Evolutionary conservation across 2,797 vertebrate genomes (phyloP), one percentile per base, ranked within the genome.

Genomic region (Urocyon cinereoargenteus): DNA sequence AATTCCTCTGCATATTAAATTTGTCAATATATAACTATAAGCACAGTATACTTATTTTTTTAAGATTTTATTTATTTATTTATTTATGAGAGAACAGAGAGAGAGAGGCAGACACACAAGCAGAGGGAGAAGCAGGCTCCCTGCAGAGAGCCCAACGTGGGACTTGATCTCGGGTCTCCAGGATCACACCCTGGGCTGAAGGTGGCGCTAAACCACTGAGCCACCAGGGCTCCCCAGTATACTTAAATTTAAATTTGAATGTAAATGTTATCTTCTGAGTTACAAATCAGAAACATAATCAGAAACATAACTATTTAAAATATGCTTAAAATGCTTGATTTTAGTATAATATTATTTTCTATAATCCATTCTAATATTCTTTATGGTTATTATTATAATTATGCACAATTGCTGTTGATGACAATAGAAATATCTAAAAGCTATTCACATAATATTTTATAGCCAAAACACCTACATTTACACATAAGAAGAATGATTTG

Each of bases 301-400:
- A 90, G 36, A 96, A 91, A 91, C 3, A 53, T 4, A 86, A 45
- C 4, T 26, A 92, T 75, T 94, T 82, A 77, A 88, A 93, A 78
- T 75, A 70, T 59, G 14, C 7, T 59, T 83, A 93, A 78, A 68
- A 70, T 59, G 18, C 7, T 49, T 83, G n/a, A 3, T 90, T 85
- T 64, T 59, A 64, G 5, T 13, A 64, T 70, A 40, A 3, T 51
- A 22, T 55, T 79, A 34, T 87, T 90, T 89, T 64, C 24, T 4
- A 57, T 66, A 83, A 66, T 5, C 3, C 6, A 40, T 62, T 31
- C 21, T 70, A 79, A 84, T 61, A 75, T n/a, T 53, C 0, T 82
- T 96, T 93, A 59, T 5, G 70, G 22, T 64, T 78, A 40, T 73
- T 78, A 40, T 73, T 61, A 10, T 84, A 24, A 1, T 34, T n/a